phyloP scores from a whole-genome alignment of 2,797 vertebrate species.

The Botia kubotai region DNA sequence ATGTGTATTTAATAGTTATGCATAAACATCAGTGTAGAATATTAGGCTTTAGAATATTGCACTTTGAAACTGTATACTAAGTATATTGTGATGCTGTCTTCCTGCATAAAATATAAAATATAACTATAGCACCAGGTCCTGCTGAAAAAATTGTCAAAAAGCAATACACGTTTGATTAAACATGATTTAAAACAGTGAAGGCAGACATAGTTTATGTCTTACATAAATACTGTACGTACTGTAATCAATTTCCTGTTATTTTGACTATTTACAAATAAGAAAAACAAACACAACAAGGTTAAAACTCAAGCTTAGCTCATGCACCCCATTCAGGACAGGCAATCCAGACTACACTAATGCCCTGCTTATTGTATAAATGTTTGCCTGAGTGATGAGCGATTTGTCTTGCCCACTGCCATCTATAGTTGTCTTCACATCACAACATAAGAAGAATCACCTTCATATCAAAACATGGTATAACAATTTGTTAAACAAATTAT shows the following conservation, averaged over 20 bases:
- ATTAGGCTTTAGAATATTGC: too few species aligned
- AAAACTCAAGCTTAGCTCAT: neutral
- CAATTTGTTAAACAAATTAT: too few species aligned
- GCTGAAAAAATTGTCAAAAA: too few species aligned
- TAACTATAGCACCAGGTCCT: neutral
- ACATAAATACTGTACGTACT: neutral
- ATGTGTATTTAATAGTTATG: too few species aligned
- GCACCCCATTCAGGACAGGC: neutral
- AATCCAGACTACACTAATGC: neutral
- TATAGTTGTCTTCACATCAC: neutral
- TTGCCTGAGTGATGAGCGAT: neutral
- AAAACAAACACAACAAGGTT: neutral
- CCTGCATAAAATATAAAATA: neutral
- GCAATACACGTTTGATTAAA: neutral
- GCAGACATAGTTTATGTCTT: neutral
- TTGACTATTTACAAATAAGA: neutral
- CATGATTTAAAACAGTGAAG: conserved; percentile 11
- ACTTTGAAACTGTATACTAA: too few species aligned
- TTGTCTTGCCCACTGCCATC: neutral
- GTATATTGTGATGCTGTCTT: neutral
- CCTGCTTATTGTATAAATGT: neutral
- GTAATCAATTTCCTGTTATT: neutral
- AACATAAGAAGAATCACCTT: too few species aligned
- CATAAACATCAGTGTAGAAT: too few species aligned
- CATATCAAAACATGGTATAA: too few species aligned